phyloP scores from a whole-genome alignment of 2,888 invertebrate genomes.

The Podotricha telesiphe region DNA sequence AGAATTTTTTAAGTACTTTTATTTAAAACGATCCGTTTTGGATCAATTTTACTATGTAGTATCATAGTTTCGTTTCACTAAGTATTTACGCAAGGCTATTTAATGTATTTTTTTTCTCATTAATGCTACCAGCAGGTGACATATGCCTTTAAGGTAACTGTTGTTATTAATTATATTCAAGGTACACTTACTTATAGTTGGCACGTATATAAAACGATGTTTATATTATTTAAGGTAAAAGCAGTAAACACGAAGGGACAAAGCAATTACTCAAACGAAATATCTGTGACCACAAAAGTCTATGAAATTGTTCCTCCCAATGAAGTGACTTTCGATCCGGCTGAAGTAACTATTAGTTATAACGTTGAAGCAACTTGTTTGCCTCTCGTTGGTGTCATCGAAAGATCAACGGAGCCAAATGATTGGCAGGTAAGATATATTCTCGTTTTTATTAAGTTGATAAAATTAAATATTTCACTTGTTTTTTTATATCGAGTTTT shows the following conservation, averaged over 20 bases:
- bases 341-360: slow-evolving; percentile 89
- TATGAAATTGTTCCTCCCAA: slow-evolving; percentile 92
- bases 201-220: not conserved
- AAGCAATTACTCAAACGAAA: slow-evolving; percentile 94
- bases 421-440: slow-evolving; percentile 68
- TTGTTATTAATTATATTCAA: not conserved
- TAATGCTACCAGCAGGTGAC: slow-evolving; percentile 81
- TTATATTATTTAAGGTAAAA: slow-evolving; percentile 84
- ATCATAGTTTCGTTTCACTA: not conserved
- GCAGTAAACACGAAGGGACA: slow-evolving; percentile 94
- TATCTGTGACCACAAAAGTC: slow-evolving; percentile 91
- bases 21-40: not conserved
- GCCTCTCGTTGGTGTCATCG: slow-evolving; percentile 89
- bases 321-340: slow-evolving; percentile 92
- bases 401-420: slow-evolving; percentile 82
- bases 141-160: slow-evolving; percentile 80
- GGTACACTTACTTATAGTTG: not conserved
- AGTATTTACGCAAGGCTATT: slow-evolving; percentile 17
- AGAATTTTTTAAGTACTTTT: not conserved
- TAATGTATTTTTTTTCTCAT: slow-evolving; percentile 59
- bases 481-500: too few relatives aligned
- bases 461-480: too few relatives aligned
- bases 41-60: not conserved
- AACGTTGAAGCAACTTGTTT: slow-evolving; percentile 91
- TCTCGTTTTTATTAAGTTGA: not conserved